phyloP scores from a whole-genome alignment of 2,797 vertebrate species.

The Sebastes jordani region DNA sequence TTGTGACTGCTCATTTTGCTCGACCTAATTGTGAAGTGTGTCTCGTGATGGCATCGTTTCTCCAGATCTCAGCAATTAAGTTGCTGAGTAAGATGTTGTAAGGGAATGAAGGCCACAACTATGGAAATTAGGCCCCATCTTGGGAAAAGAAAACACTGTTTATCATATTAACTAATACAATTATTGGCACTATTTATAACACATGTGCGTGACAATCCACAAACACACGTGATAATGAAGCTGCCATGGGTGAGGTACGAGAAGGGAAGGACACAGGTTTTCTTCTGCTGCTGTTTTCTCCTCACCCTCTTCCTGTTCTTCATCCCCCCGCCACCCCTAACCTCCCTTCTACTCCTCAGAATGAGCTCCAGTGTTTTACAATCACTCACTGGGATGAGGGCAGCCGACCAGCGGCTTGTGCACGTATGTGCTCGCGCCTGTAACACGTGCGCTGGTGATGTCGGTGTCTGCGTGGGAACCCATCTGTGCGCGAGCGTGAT shows the following conservation, averaged over 20 bases:
- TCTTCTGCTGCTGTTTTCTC: neutral
- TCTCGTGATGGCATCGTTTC: neutral
- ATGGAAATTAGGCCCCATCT: neutral
- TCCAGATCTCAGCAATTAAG: neutral
- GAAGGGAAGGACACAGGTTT: neutral
- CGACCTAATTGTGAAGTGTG: neutral
- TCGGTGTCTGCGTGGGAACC: conserved; percentile 25
- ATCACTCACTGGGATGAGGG: conserved; percentile 67
- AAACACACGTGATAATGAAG: neutral
- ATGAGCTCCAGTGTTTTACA: conserved; percentile 50
- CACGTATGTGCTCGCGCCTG: neutral
- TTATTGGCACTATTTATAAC: neutral
- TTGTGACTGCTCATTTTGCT: neutral
- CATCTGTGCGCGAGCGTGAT: conserved; percentile 45
- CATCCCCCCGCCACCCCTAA: neutral
- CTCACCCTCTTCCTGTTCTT: conserved; percentile 21
- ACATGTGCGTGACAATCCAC: neutral
- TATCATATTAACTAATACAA: neutral
- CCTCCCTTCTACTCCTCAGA: conserved; percentile 25
- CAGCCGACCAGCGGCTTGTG: conserved; percentile 42
- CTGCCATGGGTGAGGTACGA: neutral
- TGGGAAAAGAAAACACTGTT: neutral
- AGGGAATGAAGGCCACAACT: neutral
- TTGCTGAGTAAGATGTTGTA: neutral
- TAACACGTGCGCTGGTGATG: neutral